phyloP scores from a whole-genome alignment of 2,797 vertebrate genomes.

The Emydoidea blandingii region DNA sequence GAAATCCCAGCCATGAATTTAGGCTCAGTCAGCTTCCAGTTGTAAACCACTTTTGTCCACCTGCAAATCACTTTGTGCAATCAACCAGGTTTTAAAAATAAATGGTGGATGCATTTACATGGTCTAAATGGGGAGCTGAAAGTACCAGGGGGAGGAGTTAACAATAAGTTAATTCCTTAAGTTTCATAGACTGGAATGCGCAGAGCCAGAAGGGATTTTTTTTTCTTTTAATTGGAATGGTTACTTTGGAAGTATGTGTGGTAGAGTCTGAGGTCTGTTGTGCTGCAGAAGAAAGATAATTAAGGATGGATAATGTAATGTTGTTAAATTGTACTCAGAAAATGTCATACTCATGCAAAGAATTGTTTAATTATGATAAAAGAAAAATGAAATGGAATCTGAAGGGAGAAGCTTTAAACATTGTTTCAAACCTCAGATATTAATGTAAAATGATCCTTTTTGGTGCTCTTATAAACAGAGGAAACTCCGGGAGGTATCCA shows the following conservation, averaged over 20 bases:
- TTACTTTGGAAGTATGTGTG: neutral
- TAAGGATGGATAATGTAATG: neutral
- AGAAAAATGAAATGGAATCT: neutral
- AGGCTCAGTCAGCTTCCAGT: neutral
- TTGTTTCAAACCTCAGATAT: neutral
- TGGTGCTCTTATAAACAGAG: conserved; percentile 82
- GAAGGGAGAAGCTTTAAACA: neutral
- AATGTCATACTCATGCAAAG: accelerated
- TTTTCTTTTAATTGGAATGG: neutral
- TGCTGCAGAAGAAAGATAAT: neutral
- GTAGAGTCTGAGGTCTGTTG: neutral
- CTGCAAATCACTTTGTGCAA: neutral
- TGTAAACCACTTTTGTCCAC: neutral
- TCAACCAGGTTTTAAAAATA: neutral
- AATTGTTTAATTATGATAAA: neutral
- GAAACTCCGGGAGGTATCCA: conserved; percentile 94
- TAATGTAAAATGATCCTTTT: neutral
- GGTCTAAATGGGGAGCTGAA: neutral
- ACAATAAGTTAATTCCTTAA: neutral
- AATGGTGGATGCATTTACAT: neutral
- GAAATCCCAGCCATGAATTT: neutral
- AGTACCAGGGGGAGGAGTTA: neutral
- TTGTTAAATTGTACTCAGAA: neutral
- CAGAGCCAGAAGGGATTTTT: neutral
- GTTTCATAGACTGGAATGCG: neutral